These are phyloP conservation scores for Potamarius usumacintae DNA, from an alignment of 2,113 vertebrate species.

Conservation along the genomic window DNA sequence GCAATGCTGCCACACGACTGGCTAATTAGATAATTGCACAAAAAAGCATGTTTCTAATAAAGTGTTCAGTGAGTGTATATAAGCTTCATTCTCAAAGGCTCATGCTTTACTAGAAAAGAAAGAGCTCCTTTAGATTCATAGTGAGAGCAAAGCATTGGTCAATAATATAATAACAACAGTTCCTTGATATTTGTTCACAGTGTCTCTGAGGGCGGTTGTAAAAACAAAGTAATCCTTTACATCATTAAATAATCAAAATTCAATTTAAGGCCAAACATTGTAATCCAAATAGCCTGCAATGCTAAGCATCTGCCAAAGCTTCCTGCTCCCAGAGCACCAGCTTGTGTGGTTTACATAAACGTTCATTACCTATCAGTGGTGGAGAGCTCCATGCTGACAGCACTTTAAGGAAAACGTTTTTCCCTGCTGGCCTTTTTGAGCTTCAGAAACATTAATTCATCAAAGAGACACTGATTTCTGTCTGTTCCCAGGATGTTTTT, in stretches of 20 bases:
- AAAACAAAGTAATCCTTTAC: not conserved
- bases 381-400: not conserved
- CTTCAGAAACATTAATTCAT: conserved; percentile 30
- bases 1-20: too few relatives aligned
- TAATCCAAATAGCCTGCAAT: conserved; percentile 23
- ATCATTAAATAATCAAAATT: not conserved
- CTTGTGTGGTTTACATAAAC: conserved; percentile 34
- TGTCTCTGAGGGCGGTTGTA: not conserved
- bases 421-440: conserved; percentile 12
- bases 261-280: not conserved
- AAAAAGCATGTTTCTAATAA: too few relatives aligned
- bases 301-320: conserved; percentile 19
- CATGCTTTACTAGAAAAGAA: not conserved
- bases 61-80: not conserved
- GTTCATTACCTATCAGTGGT: conserved; percentile 34
- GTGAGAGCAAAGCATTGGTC: not conserved
- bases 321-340: conserved; percentile 19
- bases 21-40: too few relatives aligned
- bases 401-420: conserved; percentile 3
- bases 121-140: not conserved
- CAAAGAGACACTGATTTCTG: conserved; percentile 18
- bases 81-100: not conserved
- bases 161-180: not conserved
- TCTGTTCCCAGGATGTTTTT: conserved; percentile 15
- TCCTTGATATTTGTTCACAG: not conserved